Conservation (phyloP, 1,140 invertebrate species). For the Zaprionus lachaisei region DNA sequence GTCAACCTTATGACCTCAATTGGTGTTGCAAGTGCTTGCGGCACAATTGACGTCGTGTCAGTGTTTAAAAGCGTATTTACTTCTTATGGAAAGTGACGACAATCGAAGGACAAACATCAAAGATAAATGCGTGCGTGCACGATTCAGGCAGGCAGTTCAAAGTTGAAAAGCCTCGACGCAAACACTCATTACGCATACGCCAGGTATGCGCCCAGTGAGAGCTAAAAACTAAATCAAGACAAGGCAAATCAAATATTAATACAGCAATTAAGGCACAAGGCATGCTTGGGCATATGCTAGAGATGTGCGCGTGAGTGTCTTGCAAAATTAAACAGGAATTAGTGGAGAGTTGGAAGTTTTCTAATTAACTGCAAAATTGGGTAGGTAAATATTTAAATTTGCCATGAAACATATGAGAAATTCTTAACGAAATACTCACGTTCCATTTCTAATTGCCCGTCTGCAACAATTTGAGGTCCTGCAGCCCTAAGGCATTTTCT, state of each 20-base stretch:
- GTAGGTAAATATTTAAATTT: not conserved
- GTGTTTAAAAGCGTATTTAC: slow-evolving; percentile 10
- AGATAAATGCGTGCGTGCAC: slow-evolving; percentile 18
- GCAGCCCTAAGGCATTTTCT: slow-evolving; percentile 8
- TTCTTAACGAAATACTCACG: not conserved
- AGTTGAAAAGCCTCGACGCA: slow-evolving; percentile 44
- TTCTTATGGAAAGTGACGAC: not conserved
- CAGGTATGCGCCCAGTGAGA: slow-evolving; percentile 6
- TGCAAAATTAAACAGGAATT: not conserved
- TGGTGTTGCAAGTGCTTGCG: slow-evolving; percentile 22
- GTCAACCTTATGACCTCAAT: slow-evolving; percentile 46
- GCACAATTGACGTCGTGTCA: slow-evolving; percentile 15
- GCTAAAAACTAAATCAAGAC: slow-evolving; percentile 36
- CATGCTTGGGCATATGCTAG: slow-evolving; percentile 1
- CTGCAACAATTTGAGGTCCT: not conserved
- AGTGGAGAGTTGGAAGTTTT: not conserved
- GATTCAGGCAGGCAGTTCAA: slow-evolving; percentile 24
- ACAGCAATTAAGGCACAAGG: slow-evolving; percentile 54
- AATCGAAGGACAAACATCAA: slow-evolving; percentile 30
- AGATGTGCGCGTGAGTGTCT: not conserved
- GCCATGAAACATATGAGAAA: not conserved
- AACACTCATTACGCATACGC: slow-evolving; percentile 30
- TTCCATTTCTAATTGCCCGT: slow-evolving; percentile 9
- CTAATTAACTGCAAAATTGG: slow-evolving; percentile 2
- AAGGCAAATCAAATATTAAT: slow-evolving; percentile 63